Percentiles rank a stretch among this genome's conserved stretches.
Evolutionary conservation across 2,113 vertebrate genomes (phyloP).

Genomic region (Phalacrocorax brasilianus): DNA sequence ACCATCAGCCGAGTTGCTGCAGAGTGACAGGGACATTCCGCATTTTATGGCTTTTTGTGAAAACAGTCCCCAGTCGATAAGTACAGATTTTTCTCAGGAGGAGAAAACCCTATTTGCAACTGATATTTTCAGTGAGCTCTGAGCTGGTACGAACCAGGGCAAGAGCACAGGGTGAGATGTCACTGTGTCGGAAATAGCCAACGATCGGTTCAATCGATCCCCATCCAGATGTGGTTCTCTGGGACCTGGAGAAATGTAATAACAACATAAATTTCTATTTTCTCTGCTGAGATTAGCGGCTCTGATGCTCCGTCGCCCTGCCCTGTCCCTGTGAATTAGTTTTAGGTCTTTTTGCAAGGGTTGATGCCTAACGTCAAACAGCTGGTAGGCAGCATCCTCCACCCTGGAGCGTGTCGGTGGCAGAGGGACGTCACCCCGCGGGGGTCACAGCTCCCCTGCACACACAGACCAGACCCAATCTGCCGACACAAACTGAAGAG

Average conservation of each 20-base stretch:
- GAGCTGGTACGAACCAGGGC: background rate
- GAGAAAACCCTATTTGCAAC: background rate
- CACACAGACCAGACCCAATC: fast-evolving
- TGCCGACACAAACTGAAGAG: background rate
- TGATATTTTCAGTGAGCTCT: background rate
- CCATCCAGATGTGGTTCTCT: background rate
- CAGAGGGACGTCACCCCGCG: background rate
- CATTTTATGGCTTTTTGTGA: background rate
- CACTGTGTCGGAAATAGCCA: fast-evolving
- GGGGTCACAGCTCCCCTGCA: background rate
- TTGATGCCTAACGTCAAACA: background rate
- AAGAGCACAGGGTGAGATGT: background rate
- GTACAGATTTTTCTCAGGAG: background rate
- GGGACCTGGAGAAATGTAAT: background rate
- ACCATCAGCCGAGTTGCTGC: background rate
- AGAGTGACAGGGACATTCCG: background rate
- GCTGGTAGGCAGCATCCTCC: background rate
- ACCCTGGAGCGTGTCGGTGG: fast-evolving
- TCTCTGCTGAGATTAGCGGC: background rate
- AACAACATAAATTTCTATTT: background rate
- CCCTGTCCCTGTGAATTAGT: background rate
- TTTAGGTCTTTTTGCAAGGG: background rate
- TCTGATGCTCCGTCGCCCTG: background rate
- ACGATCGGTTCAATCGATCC: background rate
- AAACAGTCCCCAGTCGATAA: background rate